Base-by-base conservation (phyloP, 2,797 vertebrate species). In the Austrolebias charrua region DNA sequence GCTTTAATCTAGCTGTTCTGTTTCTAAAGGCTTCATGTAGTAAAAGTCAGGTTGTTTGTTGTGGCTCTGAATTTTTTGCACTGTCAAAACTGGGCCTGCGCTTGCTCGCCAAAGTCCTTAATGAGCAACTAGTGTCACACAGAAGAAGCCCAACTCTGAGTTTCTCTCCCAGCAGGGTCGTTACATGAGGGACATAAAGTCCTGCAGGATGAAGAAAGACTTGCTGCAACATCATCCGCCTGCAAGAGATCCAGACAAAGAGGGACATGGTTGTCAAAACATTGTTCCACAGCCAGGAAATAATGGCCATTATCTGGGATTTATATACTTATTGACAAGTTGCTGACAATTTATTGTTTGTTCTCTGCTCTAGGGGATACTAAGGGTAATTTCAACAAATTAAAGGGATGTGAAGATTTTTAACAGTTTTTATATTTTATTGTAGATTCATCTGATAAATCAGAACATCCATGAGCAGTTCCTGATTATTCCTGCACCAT, bases 161-260 rank as follows among this genome's bases (percentile, higher is more conserved):
- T 24, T 16, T 56, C 60, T 43, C 1, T 35, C 18, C 31, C 14
- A 55, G 2, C 6, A 50, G 29, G 52, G 20, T 12, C 31, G 15
- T 40, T 33, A 19, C 24, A 28, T 40, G 47, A 42, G 19, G 28
- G 52, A 33, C 42, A 56, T 15, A 55, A 69, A 72, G 35, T 2
- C 45, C 12, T 20, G 1, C 31, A 35, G 38, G 33, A 19, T 38
- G 10, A 55, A 64, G 10, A 24, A 33, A 11, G 35, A 15, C 18
- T 28, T 33, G 52, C 16, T 43, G 43, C 10, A 0, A 42, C 16
- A 13, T 44, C 11, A 11, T 4, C 60, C 28, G 50, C 29, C 43
- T 55, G 40, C 6, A 33, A 43, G 10, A 66, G 18, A 60, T 1
- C 6, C n/a, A 43, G 65, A 66, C 45, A 67, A 52, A 50, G 19